Percentiles rank a stretch among this genome's conserved stretches.
Conservation (phyloP, 2,113 vertebrate genomes). For the Numida meleagris region DNA sequence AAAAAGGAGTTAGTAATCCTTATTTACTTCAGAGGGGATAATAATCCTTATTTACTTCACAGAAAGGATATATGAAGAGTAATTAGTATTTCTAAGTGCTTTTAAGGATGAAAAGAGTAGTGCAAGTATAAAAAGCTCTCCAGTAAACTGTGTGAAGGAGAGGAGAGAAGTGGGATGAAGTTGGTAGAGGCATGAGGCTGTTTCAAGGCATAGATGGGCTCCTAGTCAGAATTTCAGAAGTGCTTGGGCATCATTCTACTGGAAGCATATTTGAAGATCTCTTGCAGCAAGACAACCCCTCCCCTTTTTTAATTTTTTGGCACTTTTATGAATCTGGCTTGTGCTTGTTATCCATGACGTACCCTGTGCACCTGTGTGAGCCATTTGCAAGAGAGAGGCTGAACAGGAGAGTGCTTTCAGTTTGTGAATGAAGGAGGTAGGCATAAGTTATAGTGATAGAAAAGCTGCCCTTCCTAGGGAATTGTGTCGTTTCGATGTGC, state of each 20-base stretch:
- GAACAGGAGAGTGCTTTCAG: background rate
- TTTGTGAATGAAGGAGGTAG: background rate
- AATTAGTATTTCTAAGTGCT: slow-evolving; percentile 48
- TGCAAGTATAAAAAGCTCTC: background rate
- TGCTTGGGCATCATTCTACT: background rate
- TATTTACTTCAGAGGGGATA: slow-evolving; percentile 37
- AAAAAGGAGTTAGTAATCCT: slow-evolving; percentile 8
- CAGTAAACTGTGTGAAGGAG: background rate
- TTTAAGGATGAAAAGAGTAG: background rate
- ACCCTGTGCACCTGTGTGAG: background rate
- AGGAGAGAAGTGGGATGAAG: background rate
- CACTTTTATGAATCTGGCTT: background rate
- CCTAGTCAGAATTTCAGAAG: background rate
- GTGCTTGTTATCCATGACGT: background rate
- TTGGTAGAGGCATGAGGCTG: background rate
- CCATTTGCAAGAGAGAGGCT: background rate
- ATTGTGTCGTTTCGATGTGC: background rate
- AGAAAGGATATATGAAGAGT: slow-evolving; percentile 16
- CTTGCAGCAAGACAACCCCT: background rate
- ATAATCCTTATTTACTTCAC: slow-evolving; percentile 43
- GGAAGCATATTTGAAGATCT: background rate
- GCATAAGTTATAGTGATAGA: background rate
- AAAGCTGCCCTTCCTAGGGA: background rate
- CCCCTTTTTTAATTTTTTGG: background rate
- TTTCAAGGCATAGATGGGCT: background rate